Evolutionary conservation across 2,888 invertebrate genomes (phyloP), one percentile per base, ranked within the genome.

Genomic region (Caenorhabditis sulstoni): DNA sequence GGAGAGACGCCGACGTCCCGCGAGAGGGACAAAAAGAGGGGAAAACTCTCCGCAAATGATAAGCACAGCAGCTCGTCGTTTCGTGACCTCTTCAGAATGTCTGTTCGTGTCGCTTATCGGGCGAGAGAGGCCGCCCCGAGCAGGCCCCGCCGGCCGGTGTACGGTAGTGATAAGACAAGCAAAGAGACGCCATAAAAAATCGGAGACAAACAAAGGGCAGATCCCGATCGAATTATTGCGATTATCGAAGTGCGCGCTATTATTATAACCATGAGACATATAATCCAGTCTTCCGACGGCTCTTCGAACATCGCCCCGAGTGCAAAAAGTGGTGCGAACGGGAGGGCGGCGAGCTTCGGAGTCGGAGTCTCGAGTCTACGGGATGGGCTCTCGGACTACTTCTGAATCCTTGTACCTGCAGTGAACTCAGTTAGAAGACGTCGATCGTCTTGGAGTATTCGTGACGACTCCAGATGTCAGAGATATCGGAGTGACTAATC

Each of bases 71-170:
- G 70, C 62, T 44, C 61, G 45, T 37, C 37, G 35, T 62, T 71
- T 71, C 71, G 71, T 71, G 71, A 71, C 71, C 71, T 71, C 71
- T 71, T 71, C 71, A 71, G 71, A 62, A 64, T 71, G 70, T 39
- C 70, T 61, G 62, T 55, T 71, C 68, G 68, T 68, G 68, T 68
- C 58, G 61, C 44, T 49, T 50, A 35, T 29, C 44, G 58, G 11
- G 58, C 35, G 55, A 37, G 16, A 16, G 39, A n/a, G 57, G 39
- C 16, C 29, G 29, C 20, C 22, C 29, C n/a, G n/a, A n/a, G n/a
- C n/a, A n/a, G n/a, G 52, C 12, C 37, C 49, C 49, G 12, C 37
- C n/a, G n/a, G n/a, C 39, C 18, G 23, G 39, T 18, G 49, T 66
- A 67, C 58, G 50, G 67, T 58, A 67, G 67, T 58, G 67, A 58